Evolutionary conservation across 2,113 vertebrate genomes (phyloP).

Genomic region (Phrynosoma blainvillii): DNA sequence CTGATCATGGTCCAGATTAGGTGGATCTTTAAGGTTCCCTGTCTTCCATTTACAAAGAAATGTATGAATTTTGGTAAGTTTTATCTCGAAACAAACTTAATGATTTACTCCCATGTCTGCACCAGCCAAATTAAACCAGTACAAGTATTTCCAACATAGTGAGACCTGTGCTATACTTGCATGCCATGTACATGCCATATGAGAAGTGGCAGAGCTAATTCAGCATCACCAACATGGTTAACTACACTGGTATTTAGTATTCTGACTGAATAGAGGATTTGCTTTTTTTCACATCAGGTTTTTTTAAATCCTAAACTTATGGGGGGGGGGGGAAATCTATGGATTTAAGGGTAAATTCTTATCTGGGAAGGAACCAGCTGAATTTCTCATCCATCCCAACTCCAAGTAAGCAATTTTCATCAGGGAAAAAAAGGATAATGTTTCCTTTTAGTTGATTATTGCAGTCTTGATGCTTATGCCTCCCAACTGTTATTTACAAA

Average conservation of each 20-base stretch:
- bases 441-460: neutral
- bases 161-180: neutral
- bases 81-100: neutral
- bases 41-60: too few species aligned
- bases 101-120: neutral
- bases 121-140: neutral
- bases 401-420: neutral
- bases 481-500: neutral
- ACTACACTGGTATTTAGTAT: neutral
- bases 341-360: too few species aligned
- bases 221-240: neutral
- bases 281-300: neutral
- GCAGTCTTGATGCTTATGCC: neutral
- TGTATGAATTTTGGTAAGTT: too few species aligned
- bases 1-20: neutral
- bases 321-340: too few species aligned
- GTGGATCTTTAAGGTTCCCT: too few species aligned
- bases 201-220: neutral
- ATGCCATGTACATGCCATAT: neutral
- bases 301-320: neutral
- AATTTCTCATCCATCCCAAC: neutral
- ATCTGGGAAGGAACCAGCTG: too few species aligned
- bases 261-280: neutral
- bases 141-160: neutral
- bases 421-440: neutral